Evolutionary conservation across 1,140 invertebrate species (phyloP), one percentile per base, ranked within the genome.

Genomic region (Hirudo medicinalis): DNA sequence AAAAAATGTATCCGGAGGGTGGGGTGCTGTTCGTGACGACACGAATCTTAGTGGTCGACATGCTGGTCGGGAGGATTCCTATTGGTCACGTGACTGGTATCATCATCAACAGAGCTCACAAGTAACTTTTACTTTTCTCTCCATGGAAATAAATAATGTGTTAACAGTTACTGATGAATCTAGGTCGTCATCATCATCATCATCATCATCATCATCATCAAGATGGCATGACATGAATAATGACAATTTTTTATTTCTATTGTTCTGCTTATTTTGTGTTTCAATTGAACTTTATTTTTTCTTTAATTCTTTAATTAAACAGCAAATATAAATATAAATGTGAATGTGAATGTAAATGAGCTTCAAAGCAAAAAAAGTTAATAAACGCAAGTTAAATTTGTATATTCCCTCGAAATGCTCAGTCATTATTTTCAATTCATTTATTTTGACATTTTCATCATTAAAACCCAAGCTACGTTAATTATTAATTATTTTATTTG

Each of bases 31-130:
- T 98, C 83, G 87, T 87, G 6, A 87, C 87, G 20, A 90, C 94
- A 20, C 85, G 94, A 77, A 97, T 99, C 78, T 84, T 99, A 67
- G 92, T 99, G 9, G 92, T 99, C 8, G 97, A 99, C 86, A 84
- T 99, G 72, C 84, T 99, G 57, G 95, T 93, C 80, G 88, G 92
- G 72, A 84, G 92, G 75, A 87, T 98, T 67, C 95, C 95, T 19
- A 85, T 91, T n/a, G 85, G 91, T 70, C 86, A 91, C 78, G 88
- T 97, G 29, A 92, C 90, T 36, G 94, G 94, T 40, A 85, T 89
- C 70, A 83, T 99, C 74, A 89, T 99, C 6, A 87, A 92, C 75
- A 87, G 90, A 80, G 94, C 94, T n/a, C 93, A 99, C 82, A 89
- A 86, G 81, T 82, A 76, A 75, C 63, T 6, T n/a, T 66, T n/a